phyloP scores from a whole-genome alignment of 2,113 vertebrate genomes.

The Xerus inauris region DNA sequence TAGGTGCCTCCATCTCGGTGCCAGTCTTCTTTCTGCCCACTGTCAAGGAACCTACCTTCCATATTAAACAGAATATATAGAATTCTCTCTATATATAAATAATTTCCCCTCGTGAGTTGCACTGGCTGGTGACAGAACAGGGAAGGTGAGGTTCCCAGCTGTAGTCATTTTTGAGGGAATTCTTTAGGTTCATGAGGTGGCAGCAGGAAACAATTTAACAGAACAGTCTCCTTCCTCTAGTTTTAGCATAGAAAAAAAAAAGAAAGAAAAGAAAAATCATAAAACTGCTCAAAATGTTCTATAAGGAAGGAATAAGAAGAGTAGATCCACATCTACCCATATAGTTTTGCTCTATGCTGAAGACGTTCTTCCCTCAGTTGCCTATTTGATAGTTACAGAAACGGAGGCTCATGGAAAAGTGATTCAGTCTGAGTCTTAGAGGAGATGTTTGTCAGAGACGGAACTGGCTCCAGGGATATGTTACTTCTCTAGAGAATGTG shows the following conservation, averaged over 20 bases:
- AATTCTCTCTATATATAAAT: neutral
- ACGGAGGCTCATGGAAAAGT: neutral
- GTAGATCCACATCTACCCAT: neutral
- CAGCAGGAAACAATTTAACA: neutral
- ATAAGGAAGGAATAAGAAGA: neutral
- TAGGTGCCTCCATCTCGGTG: neutral
- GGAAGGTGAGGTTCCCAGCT: neutral
- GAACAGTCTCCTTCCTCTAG: neutral
- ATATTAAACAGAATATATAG: neutral
- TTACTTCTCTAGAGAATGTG: neutral
- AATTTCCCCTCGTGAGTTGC: rapidly evolving
- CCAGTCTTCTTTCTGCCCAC: neutral
- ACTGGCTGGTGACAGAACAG: neutral
- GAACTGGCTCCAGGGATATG: neutral
- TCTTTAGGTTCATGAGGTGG: neutral
- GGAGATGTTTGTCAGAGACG: neutral
- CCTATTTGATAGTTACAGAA: neutral
- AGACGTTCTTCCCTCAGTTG: neutral
- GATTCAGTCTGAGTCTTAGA: neutral
- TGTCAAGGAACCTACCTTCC: neutral
- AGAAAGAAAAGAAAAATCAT: neutral
- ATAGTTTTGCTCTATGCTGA: neutral
- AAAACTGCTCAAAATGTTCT: neutral
- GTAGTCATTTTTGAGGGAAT: neutral
- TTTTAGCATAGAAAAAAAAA: neutral